These are phyloP conservation scores for Pedionomus torquatus DNA, from an alignment of 2,113 vertebrate species.

Conservation along the genomic window DNA sequence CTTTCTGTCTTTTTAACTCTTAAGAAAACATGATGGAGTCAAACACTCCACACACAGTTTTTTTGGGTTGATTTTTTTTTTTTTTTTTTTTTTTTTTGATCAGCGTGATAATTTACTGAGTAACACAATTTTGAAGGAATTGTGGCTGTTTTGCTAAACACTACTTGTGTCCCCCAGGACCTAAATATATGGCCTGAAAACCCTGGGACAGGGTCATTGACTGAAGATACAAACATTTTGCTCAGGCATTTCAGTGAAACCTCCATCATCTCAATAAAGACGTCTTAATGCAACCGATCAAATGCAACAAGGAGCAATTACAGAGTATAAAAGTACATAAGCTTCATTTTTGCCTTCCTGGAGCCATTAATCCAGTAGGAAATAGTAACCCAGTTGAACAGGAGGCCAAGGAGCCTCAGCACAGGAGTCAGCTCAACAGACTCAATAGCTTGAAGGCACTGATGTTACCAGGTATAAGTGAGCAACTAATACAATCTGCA, in stretches of 20 bases:
- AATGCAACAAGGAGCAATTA: not conserved
- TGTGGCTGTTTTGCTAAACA: not conserved
- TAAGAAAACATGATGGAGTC: not conserved
- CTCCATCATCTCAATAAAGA: not conserved
- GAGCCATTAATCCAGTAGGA: not conserved
- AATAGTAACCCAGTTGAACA: not conserved
- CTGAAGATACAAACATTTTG: not conserved
- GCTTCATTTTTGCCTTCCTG: not conserved
- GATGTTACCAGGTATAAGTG: not conserved
- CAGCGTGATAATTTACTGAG: not conserved
- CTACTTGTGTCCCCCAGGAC: not conserved
- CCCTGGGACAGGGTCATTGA: not conserved
- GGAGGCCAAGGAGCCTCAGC: too few species aligned
- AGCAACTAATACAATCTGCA: not conserved
- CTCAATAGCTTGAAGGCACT: not conserved
- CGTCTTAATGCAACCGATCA: not conserved
- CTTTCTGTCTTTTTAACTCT: not conserved
- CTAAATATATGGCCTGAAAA: not conserved
- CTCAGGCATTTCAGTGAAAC: not conserved
- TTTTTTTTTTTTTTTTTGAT: not conserved
- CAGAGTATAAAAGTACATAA: not conserved
- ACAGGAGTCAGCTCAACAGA: not conserved
- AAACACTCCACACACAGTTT: too few species aligned
- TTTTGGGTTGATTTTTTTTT: too few species aligned
- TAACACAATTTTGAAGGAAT: not conserved